Base-by-base conservation (phyloP, 2,888 invertebrate species). In the Drosophila aldrichi region DNA sequence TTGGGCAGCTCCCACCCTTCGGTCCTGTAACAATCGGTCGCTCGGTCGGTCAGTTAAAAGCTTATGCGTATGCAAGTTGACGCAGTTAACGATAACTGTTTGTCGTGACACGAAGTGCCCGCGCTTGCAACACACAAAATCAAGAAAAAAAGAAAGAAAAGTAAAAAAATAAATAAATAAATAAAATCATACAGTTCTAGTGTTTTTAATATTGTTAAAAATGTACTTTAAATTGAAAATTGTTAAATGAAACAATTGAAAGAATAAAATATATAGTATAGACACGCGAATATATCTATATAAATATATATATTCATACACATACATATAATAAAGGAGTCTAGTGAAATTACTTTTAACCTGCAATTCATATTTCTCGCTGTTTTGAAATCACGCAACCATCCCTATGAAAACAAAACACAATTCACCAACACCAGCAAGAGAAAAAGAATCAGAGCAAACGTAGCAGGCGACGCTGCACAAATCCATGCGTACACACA, bases 31-130 rank as follows among this genome's bases (percentile, higher is more conserved):
- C 69, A 62, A n/a, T 60, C 52, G 61, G 14, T 72, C 63, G 72
- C 56, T 66, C 56, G 49, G 18, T 72, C 56, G 73, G 56, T 66
- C 66, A 73, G 55, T 73, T 48, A n/a, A 52, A 72, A 73, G 63
- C 49, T 71, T 54, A 58, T 63, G 63, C 48, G 51, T 56, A 57
- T 78, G 75, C 75, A 67, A 58, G 61, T 68, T 16, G 49, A 58
- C 58, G 69, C 54, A 70, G 55, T 46, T 55, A 62, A 58, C 56
- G 63, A 79, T 75, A 75, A n/a, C 46, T 48, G 20, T 44, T 43
- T 44, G 40, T 25, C 75, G 75, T 74, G 67, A 32, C 79, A 74
- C 67, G 67, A 55, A 46, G 18, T 54, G 43, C 44, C 22, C 66
- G 67, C 55, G 43, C 38, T 34, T 29, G 25, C 48, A 14, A 22